Percentiles rank a stretch among this genome's conserved stretches.
Conservation (phyloP, 2,888 invertebrate genomes). For the Agrochola macilenta region DNA sequence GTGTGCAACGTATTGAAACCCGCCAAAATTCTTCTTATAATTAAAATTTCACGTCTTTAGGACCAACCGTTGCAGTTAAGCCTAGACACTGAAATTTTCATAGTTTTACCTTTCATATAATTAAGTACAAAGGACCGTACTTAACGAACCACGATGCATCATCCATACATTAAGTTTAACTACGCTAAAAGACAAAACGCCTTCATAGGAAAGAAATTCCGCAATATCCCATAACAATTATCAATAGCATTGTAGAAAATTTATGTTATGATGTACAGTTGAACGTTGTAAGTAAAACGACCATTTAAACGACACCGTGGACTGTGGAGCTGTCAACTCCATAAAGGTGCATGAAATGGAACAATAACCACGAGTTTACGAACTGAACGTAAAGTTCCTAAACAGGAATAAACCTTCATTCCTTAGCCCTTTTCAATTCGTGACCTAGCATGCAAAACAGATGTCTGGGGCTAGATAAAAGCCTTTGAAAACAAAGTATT, state of each 20-base stretch:
- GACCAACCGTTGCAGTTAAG: background rate
- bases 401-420: conserved; percentile 72
- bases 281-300: conserved; percentile 63
- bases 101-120: conserved; percentile 26
- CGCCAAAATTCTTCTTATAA: background rate
- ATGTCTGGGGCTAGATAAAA: conserved; percentile 68
- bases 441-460: conserved; percentile 79
- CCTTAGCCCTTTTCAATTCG: conserved; percentile 75
- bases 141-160: conserved; percentile 46
- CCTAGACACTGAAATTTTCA: background rate
- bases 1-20: too few species aligned
- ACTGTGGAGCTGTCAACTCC: conserved; percentile 70
- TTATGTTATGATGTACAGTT: conserved; percentile 71
- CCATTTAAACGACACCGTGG: conserved; percentile 66
- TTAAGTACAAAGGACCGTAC: conserved; percentile 36
- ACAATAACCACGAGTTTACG: conserved; percentile 70
- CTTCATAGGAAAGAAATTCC: conserved; percentile 62
- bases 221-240: conserved; percentile 65
- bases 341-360: conserved; percentile 70
- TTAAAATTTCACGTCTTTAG: background rate
- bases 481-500: conserved; percentile 69
- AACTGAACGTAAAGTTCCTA: conserved; percentile 71
- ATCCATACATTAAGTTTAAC: conserved; percentile 62
- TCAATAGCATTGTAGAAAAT: conserved; percentile 67
- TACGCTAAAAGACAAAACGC: conserved; percentile 60